Percentiles rank a stretch among this genome's conserved stretches.
These are phyloP conservation scores for Pongo abelii DNA, from an alignment of 2,113 vertebrate genomes.

Conservation along the genomic window DNA sequence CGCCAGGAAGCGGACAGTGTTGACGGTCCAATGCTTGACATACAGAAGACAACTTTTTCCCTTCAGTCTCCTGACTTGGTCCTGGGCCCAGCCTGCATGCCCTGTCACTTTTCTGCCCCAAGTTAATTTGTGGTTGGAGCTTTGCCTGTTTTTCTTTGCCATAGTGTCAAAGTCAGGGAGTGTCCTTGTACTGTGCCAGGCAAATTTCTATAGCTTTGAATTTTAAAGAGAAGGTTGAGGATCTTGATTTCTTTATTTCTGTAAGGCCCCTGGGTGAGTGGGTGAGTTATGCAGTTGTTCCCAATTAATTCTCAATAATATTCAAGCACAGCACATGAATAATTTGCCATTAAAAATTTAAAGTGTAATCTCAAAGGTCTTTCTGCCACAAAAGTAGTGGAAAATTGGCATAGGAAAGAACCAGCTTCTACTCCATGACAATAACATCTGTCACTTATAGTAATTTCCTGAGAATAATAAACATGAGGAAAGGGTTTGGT, in stretches of 20 bases:
- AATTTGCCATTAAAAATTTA: slow-evolving; percentile 43
- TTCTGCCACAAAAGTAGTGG: background rate
- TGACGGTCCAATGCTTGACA: accelerated
- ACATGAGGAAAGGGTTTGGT: background rate
- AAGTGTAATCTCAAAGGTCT: slow-evolving; percentile 36
- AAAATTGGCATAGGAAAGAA: slow-evolving; percentile 7
- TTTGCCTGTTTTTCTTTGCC: background rate
- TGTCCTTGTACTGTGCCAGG: background rate
- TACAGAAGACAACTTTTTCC: background rate
- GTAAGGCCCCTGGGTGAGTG: background rate
- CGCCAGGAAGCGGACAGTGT: too few species aligned
- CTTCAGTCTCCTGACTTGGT: background rate
- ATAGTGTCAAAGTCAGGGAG: background rate
- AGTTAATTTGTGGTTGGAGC: background rate
- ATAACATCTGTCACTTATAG: background rate
- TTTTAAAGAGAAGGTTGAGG: background rate
- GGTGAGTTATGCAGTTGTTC: background rate
- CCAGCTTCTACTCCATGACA: background rate
- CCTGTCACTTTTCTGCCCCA: background rate
- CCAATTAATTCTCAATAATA: slow-evolving; percentile 40
- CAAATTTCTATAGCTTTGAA: background rate
- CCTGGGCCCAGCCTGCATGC: background rate
- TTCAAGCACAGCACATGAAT: background rate
- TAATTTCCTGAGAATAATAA: background rate
- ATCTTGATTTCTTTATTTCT: slow-evolving; percentile 14